Evolutionary conservation across 2,888 invertebrate genomes (phyloP).

Genomic region (Lycaena phlaeas): DNA sequence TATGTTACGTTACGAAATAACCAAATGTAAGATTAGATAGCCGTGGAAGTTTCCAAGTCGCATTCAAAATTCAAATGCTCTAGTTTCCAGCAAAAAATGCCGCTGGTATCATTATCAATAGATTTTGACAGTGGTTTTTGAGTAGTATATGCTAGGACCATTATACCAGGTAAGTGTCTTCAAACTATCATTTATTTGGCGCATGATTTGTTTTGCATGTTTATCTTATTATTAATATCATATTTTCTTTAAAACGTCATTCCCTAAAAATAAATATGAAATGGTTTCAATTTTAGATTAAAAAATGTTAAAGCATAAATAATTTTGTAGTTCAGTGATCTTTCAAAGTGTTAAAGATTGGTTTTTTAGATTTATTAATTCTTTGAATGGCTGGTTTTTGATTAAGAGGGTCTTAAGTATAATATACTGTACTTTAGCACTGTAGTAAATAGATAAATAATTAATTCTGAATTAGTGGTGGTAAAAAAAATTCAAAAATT

Average conservation of each 20-base stretch:
- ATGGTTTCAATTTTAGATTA: neutral
- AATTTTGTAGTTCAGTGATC: too few species aligned
- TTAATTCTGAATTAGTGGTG: too few species aligned
- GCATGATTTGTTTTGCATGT: neutral
- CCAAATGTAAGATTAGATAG: constrained; percentile 19
- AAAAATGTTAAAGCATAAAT: too few species aligned
- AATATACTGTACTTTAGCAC: too few species aligned
- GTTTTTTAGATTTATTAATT: too few species aligned
- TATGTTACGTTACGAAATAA: constrained; percentile 44
- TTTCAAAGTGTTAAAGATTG: too few species aligned
- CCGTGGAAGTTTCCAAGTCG: constrained; percentile 9
- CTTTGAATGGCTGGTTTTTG: too few species aligned
- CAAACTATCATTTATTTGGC: neutral
- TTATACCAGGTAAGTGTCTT: neutral
- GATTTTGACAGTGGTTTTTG: constrained; percentile 12
- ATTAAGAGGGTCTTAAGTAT: too few species aligned
- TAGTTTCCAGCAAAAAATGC: constrained; percentile 11
- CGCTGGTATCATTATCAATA: constrained; percentile 11
- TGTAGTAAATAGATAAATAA: too few species aligned
- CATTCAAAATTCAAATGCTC: constrained; percentile 9
- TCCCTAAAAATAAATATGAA: constrained; percentile 3
- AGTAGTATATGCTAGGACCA: neutral
- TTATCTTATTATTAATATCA: neutral
- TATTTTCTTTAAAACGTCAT: neutral
- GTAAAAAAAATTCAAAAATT: too few species aligned